Evolutionary conservation across 2,888 invertebrate species (phyloP).

Genomic region (Dendrolimus houi): DNA sequence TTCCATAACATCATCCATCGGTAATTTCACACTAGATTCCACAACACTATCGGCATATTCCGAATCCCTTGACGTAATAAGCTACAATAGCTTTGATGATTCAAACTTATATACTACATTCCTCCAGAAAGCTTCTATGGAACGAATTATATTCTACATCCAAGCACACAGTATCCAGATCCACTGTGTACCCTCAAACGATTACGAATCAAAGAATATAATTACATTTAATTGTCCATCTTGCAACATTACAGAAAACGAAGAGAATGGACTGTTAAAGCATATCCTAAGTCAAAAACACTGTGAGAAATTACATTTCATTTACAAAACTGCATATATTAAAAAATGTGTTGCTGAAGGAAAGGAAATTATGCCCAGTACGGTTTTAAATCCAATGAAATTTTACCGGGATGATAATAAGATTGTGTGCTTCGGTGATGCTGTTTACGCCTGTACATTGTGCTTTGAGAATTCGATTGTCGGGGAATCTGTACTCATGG

Average conservation of each 20-base stretch:
- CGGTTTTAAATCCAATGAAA: slow-evolving; percentile 61
- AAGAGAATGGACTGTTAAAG: slow-evolving; percentile 46
- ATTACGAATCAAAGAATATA: slow-evolving; percentile 32
- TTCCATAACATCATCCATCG: slow-evolving; percentile 60
- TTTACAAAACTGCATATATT: slow-evolving; percentile 64
- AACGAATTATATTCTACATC: slow-evolving; percentile 61
- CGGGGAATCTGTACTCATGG: slow-evolving; percentile 60
- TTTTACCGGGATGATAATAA: slow-evolving; percentile 66
- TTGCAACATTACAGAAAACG: slow-evolving; percentile 38
- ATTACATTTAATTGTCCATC: slow-evolving; percentile 52
- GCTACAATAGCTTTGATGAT: slow-evolving; percentile 62
- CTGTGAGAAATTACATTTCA: slow-evolving; percentile 61
- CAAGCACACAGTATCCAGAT: slow-evolving; percentile 63
- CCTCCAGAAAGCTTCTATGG: slow-evolving; percentile 55
- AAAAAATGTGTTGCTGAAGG: slow-evolving; percentile 55
- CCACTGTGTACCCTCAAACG: slow-evolving; percentile 27
- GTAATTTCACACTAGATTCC: slow-evolving; percentile 56
- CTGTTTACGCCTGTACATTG: slow-evolving; percentile 56
- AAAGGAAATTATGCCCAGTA: slow-evolving; percentile 63
- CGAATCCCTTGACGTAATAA: slow-evolving; percentile 56
- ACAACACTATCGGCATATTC: slow-evolving; percentile 60
- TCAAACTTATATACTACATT: slow-evolving; percentile 40
- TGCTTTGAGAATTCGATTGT: slow-evolving; percentile 60
- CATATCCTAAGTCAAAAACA: slow-evolving; percentile 54
- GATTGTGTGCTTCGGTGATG: slow-evolving; percentile 66